These are phyloP conservation scores for Drosophila suboccidentalis DNA, from an alignment of 2,888 invertebrate species.

Conservation along the genomic window DNA sequence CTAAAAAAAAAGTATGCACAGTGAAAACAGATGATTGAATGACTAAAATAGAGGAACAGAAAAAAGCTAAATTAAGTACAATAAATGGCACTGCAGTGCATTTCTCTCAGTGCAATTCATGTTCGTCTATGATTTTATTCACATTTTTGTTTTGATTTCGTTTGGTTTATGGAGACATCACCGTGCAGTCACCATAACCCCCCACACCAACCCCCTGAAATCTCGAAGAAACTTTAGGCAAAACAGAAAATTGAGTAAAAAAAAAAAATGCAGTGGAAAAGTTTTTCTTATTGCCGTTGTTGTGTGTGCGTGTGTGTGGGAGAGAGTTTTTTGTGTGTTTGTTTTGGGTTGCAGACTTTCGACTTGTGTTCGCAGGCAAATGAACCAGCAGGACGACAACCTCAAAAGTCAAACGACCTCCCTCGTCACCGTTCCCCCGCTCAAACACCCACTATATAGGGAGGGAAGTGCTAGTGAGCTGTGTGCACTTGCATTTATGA, in stretches of 20 bases:
- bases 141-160: constrained; percentile 47
- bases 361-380: constrained; percentile 64
- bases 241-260: constrained; percentile 38
- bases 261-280: constrained; percentile 52
- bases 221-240: constrained; percentile 34
- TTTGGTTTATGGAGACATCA: constrained; percentile 63
- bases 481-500: constrained; percentile 77
- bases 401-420: constrained; percentile 51
- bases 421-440: neutral
- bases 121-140: constrained; percentile 37
- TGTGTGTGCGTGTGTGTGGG: constrained; percentile 5
- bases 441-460: neutral
- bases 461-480: constrained; percentile 59
- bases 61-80: neutral
- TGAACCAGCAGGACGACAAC: constrained; percentile 72
- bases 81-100: neutral
- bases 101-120: constrained; percentile 44
- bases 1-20: neutral
- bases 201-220: neutral
- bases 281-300: constrained; percentile 49
- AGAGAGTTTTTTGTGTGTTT: constrained; percentile 53
- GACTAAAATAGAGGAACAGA: neutral
- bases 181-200: neutral
- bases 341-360: constrained; percentile 71
- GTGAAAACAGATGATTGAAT: neutral